Conservation (phyloP, 2,888 invertebrate species). For the Alcis repandata region DNA sequence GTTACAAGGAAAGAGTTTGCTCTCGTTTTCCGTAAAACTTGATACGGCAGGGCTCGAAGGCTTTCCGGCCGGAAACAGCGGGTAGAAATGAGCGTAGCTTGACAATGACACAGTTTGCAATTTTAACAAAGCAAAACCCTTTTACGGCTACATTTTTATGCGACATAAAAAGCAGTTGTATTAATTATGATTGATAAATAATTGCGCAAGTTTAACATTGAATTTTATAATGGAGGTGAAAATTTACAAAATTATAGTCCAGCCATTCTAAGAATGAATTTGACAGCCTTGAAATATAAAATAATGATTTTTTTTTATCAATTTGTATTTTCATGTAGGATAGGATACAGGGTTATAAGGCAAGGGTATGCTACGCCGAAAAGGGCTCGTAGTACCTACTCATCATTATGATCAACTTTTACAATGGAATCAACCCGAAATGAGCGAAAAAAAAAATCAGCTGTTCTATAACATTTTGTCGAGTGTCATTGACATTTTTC, state of each 20-base stretch:
- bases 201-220: slow-evolving; percentile 37
- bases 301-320: too few relatives aligned
- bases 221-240: slow-evolving; percentile 30
- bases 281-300: too few relatives aligned
- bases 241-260: neutral
- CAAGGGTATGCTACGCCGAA: too few relatives aligned
- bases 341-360: too few relatives aligned
- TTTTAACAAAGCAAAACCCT: slow-evolving; percentile 36
- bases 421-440: too few relatives aligned
- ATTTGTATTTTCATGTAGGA: too few relatives aligned
- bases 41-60: slow-evolving; percentile 62
- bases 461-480: too few relatives aligned
- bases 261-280: too few relatives aligned
- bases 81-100: slow-evolving; percentile 37
- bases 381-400: too few relatives aligned
- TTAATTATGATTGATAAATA: slow-evolving; percentile 17
- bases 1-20: slow-evolving; percentile 37
- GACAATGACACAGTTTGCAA: slow-evolving; percentile 59
- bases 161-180: slow-evolving; percentile 32
- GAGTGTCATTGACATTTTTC: too few relatives aligned
- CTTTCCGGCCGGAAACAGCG: slow-evolving; percentile 65
- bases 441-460: too few relatives aligned
- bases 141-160: slow-evolving; percentile 25
- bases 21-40: slow-evolving; percentile 57
- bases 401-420: too few relatives aligned